phyloP scores from a whole-genome alignment of 2,797 vertebrate species.

The Nyctibius grandis region DNA sequence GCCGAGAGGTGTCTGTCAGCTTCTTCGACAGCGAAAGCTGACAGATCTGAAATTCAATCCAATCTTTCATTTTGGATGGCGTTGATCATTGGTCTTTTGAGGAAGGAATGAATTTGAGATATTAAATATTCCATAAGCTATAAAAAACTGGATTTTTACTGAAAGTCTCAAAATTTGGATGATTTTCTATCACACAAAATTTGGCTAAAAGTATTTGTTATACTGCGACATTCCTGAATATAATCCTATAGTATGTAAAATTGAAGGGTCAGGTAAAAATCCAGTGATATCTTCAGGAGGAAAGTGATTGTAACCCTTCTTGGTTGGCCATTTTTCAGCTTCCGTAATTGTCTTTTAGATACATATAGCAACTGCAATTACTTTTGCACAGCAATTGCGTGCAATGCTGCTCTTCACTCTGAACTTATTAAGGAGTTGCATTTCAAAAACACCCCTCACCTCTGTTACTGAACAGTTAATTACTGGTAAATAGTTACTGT shows the following conservation, averaged over 20 bases:
- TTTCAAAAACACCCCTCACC: not conserved
- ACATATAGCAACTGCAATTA: rapidly evolving
- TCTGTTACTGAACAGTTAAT: not conserved
- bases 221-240: not conserved
- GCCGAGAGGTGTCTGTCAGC: constrained; percentile 62
- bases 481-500: not conserved
- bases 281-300: not conserved
- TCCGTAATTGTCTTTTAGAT: not conserved
- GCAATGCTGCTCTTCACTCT: not conserved
- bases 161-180: not conserved
- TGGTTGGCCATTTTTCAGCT: not conserved
- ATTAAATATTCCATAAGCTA: not conserved
- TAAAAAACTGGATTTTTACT: not conserved
- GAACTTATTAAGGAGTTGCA: not conserved
- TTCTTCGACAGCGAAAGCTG: constrained; percentile 44
- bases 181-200: not conserved
- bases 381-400: not conserved
- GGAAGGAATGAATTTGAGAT: not conserved
- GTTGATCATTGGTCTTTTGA: not conserved
- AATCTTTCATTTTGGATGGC: not conserved
- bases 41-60: constrained; percentile 21
- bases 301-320: not conserved
- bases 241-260: not conserved
- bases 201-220: not conserved
- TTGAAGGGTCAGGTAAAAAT: not conserved